A percentile compares a stretch with the other conserved stretches of the same genome.
Conservation (phyloP, 1,140 invertebrate species). For the Maconellicoccus hirsutus region DNA sequence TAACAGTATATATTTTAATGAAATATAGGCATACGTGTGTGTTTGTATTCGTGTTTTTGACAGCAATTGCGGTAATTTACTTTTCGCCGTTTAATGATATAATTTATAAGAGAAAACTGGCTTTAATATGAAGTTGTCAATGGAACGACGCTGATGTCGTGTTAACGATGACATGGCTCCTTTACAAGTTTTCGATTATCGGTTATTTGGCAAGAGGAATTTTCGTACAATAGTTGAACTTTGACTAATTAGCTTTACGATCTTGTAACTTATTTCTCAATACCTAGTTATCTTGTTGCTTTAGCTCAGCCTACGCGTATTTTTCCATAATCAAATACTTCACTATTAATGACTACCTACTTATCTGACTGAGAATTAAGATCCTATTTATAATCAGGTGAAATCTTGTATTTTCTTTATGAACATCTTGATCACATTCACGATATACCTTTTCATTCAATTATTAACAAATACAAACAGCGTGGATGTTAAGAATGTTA, state of each 20-base stretch:
- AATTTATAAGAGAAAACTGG: neutral
- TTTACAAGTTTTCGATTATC: neutral
- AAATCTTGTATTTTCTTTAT: no score
- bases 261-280: neutral
- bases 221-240: neutral
- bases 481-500: no score
- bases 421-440: no score
- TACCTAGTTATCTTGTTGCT: neutral
- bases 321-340: no score
- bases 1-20: no score
- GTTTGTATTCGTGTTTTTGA: neutral
- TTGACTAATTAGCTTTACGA: neutral
- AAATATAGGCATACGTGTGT: neutral
- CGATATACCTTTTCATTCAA: no score
- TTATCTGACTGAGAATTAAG: no score
- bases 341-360: no score
- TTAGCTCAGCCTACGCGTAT: neutral
- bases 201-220: neutral
- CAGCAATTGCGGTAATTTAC: neutral
- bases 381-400: no score
- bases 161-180: conserved; percentile 2
- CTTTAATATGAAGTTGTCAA: conserved; percentile 9
- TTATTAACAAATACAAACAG: no score
- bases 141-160: neutral
- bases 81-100: neutral